phyloP scores from a whole-genome alignment of 2,797 vertebrate genomes.

The Salarias fasciatus region DNA sequence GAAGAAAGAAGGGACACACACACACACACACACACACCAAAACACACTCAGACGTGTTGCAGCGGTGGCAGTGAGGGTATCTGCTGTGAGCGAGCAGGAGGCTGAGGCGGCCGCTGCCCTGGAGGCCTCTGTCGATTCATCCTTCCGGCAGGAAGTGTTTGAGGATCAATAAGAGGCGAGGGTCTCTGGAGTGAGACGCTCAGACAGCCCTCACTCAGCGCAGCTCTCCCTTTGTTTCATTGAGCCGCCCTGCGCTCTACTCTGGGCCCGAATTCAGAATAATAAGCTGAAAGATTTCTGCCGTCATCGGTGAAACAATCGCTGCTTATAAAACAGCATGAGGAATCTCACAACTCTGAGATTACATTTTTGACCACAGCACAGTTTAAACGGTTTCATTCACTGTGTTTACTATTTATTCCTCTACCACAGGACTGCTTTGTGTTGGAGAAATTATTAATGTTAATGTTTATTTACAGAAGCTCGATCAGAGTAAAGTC shows the following conservation, averaged over 20 bases:
- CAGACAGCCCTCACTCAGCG: constrained; percentile 31
- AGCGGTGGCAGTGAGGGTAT: constrained; percentile 14
- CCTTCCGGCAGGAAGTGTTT: constrained; percentile 78
- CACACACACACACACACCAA: no score
- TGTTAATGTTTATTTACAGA: no score
- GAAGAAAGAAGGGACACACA: no score
- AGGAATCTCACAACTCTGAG: no score
- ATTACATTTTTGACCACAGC: no score
- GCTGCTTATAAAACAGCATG: constrained; percentile 4
- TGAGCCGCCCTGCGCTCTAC: constrained; percentile 9
- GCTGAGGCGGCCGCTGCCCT: constrained; percentile 38
- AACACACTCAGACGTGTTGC: constrained; percentile 17
- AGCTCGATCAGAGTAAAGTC: neutral
- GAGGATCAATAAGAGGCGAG: constrained; percentile 74
- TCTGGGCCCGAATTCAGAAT: constrained; percentile 29
- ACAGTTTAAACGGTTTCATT: no score
- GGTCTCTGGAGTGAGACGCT: constrained; percentile 51
- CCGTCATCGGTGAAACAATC: neutral
- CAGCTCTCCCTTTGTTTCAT: constrained; percentile 56
- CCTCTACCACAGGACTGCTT: no score
- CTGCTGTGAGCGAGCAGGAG: constrained; percentile 43
- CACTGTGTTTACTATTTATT: no score
- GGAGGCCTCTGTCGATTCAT: constrained; percentile 59
- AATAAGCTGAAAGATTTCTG: constrained; percentile 14
- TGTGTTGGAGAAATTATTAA: no score